Conservation (phyloP, 2,888 invertebrate genomes). For the Rotaria sp. region DNA sequence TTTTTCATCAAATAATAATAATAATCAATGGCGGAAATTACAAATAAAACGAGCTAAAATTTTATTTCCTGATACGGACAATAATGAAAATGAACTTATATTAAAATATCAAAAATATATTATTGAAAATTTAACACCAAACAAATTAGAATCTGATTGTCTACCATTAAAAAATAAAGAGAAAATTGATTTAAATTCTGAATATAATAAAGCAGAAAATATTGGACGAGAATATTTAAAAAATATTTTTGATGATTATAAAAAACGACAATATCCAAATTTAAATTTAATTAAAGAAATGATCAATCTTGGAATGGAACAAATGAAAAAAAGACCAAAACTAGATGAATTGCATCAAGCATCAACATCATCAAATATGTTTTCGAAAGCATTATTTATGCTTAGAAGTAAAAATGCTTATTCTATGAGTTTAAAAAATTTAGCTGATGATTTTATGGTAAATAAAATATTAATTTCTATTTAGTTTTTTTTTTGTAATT, state of each 20-base stretch:
- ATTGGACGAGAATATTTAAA: background rate
- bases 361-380: background rate
- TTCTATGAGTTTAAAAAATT: background rate
- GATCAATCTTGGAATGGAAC: slow-evolving; percentile 12
- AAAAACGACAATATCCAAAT: slow-evolving; percentile 9
- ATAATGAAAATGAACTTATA: background rate
- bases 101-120: background rate
- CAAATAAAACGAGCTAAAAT: background rate
- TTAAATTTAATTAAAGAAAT: background rate
- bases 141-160: background rate
- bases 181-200: background rate
- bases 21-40: background rate
- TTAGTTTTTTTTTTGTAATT: background rate
- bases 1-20: background rate
- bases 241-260: background rate
- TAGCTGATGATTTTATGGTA: slow-evolving; percentile 24
- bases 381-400: background rate
- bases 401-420: background rate
- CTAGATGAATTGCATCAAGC: background rate
- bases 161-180: background rate
- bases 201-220: background rate
- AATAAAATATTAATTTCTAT: background rate
- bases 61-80: background rate
- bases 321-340: slow-evolving; percentile 10
- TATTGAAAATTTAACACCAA: background rate